These are phyloP conservation scores for Petrocephalus schoutedeni DNA, from an alignment of 2,797 vertebrate genomes.

Conservation along the genomic window DNA sequence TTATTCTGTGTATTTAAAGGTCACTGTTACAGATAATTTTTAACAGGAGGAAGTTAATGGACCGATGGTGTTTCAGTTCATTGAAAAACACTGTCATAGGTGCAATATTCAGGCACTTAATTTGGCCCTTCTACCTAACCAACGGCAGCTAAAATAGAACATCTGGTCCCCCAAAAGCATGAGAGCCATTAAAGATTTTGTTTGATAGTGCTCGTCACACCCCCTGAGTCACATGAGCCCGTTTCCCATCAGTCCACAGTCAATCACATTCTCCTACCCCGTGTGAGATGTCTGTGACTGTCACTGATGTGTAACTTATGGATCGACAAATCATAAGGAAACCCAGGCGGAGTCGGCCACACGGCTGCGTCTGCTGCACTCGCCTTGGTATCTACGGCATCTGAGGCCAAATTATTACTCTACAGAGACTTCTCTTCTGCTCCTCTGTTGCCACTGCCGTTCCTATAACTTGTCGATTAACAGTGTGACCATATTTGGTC, in stretches of 20 bases:
- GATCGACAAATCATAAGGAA: slow-evolving; percentile 56
- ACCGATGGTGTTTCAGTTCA: neutral
- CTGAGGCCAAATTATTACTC: neutral
- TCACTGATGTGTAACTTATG: slow-evolving; percentile 48
- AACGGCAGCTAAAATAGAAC: neutral
- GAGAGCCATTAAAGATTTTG: neutral
- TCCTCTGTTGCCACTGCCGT: neutral
- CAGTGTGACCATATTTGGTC: neutral
- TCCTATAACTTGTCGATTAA: neutral
- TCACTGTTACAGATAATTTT: neutral
- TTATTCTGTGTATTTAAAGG: neutral
- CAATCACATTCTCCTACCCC: neutral
- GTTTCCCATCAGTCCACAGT: neutral
- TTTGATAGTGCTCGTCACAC: neutral
- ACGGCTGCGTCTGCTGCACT: neutral
- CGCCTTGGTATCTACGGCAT: neutral
- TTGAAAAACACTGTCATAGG: neutral
- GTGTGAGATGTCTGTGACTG: slow-evolving; percentile 39
- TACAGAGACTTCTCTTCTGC: neutral
- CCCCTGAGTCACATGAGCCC: neutral
- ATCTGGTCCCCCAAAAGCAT: neutral
- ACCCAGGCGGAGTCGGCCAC: neutral
- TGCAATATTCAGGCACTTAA: neutral
- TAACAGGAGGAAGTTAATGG: neutral
- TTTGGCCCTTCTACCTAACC: neutral